phyloP scores from a whole-genome alignment of 1,140 invertebrate genomes.

The Doryteuthis pealeii region DNA sequence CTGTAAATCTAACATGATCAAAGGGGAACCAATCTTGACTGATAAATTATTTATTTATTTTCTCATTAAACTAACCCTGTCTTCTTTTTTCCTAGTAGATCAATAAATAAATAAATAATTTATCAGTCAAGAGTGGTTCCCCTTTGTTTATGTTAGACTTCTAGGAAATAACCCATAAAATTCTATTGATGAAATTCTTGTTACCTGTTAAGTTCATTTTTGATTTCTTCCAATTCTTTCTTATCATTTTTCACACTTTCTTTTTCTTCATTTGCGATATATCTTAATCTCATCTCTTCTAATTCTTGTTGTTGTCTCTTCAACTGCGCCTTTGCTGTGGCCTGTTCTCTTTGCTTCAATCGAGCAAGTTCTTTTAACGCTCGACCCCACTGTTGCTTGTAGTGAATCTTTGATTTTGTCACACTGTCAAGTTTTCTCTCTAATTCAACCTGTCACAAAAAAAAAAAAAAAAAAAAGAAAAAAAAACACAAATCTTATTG shows the following conservation, averaged over 20 bases:
- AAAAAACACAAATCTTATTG: too few species aligned
- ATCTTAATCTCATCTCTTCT: conserved; percentile 59
- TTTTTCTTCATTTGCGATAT: conserved; percentile 57
- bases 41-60: too few species aligned
- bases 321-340: conserved; percentile 49
- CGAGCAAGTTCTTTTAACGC: conserved; percentile 58
- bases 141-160: too few species aligned
- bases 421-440: conserved; percentile 58
- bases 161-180: too few species aligned
- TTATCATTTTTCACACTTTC: conserved; percentile 55
- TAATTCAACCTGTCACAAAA: conserved; percentile 52
- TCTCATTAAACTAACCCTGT: too few species aligned
- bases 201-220: conserved; percentile 58
- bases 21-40: too few species aligned
- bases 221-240: conserved; percentile 55
- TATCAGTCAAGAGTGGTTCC: too few species aligned
- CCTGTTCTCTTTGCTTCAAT: conserved; percentile 58
- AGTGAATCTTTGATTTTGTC: conserved; percentile 59
- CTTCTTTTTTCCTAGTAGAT: too few species aligned
- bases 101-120: too few species aligned
- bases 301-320: conserved; percentile 57
- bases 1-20: too few species aligned
- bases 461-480: too few species aligned
- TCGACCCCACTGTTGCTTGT: conserved; percentile 61
- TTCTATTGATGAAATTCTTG: too few species aligned